phyloP scores from a whole-genome alignment of 2,113 vertebrate species.

The Melanerpes formicivorus region DNA sequence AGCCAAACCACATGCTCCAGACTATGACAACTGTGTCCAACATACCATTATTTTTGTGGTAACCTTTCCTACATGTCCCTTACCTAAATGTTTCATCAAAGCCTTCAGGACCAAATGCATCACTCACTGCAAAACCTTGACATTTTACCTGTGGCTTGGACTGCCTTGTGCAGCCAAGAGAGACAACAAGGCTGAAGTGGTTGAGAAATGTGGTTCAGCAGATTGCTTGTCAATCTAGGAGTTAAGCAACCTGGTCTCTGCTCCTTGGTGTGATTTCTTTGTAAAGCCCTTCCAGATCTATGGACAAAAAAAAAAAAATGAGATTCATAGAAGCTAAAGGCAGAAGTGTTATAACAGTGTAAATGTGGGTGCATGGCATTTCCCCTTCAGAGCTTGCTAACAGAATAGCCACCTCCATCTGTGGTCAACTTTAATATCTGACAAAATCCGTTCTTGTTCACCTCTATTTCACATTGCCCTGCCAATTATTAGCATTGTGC shows the following conservation, averaged over 20 bases:
- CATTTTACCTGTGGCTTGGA: background rate
- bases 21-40: background rate
- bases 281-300: slow-evolving; percentile 29
- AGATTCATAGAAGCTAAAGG: slow-evolving; percentile 28
- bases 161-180: background rate
- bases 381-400: slow-evolving; percentile 42
- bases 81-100: background rate
- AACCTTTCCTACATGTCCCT: background rate
- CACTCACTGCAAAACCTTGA: background rate
- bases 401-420: slow-evolving; percentile 17
- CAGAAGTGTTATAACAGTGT: slow-evolving; percentile 8
- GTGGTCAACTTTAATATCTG: slow-evolving; percentile 64
- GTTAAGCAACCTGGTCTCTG: background rate
- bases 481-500: slow-evolving; percentile 53
- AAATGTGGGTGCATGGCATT: slow-evolving; percentile 43
- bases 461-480: slow-evolving; percentile 53
- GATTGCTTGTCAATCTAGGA: background rate
- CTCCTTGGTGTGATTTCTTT: background rate
- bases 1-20: background rate
- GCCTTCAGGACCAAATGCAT: background rate
- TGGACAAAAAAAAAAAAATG: background rate
- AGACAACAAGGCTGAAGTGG: background rate
- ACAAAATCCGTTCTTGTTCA: slow-evolving; percentile 47
- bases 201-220: background rate
- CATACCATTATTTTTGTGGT: background rate